A percentile compares a stretch with the other conserved stretches of the same genome.
Conservation (phyloP, 2,113 vertebrate species). For the Pristiophorus japonicus region DNA sequence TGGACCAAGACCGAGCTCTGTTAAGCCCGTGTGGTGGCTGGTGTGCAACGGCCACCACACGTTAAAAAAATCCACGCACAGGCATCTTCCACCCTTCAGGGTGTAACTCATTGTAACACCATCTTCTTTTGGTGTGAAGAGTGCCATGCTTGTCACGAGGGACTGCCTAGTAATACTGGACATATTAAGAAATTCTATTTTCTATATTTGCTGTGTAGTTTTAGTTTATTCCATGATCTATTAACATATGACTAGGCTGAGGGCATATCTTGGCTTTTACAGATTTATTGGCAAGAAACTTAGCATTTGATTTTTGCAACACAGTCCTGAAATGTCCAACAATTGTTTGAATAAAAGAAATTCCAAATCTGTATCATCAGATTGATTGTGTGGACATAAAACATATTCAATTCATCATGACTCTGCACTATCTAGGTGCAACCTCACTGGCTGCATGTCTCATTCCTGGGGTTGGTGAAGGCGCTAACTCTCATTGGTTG, state of each 20-base stretch:
- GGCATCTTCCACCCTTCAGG: too few species aligned
- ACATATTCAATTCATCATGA: too few species aligned
- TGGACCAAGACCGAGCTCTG: too few species aligned
- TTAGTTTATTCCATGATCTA: neutral
- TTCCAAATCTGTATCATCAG: neutral
- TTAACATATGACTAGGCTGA: neutral
- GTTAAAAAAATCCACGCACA: too few species aligned
- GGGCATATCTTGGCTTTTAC: neutral
- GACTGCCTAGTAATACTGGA: too few species aligned
- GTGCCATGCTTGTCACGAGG: too few species aligned
- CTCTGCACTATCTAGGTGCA: too few species aligned
- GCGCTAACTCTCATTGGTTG: neutral
- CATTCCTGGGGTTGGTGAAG: neutral
- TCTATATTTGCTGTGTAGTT: neutral
- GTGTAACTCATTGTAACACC: too few species aligned
- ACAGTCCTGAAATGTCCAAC: neutral
- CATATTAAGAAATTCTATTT: neutral
- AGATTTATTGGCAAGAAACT: neutral
- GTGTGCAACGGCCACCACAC: too few species aligned
- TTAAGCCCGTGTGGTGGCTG: too few species aligned
- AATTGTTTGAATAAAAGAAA: neutral
- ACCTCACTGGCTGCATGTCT: neutral
- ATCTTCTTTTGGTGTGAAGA: too few species aligned
- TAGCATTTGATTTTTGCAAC: neutral
- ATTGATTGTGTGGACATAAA: neutral